Conservation (phyloP, 1,140 invertebrate genomes). For the Aphis gossypii region DNA sequence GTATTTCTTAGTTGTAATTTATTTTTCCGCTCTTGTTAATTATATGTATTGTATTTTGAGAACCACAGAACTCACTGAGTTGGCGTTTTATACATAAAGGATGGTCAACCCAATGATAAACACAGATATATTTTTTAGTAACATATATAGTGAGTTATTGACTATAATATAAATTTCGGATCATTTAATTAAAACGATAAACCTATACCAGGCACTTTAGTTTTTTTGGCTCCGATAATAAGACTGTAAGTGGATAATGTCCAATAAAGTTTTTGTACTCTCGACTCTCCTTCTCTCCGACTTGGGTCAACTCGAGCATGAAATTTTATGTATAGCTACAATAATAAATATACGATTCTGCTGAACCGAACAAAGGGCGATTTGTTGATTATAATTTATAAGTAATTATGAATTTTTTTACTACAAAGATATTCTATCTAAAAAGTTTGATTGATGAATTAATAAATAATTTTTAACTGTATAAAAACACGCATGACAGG, state of each 20-base stretch:
- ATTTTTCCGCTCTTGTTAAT: not conserved
- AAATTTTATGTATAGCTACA: not conserved
- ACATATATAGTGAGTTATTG: not conserved
- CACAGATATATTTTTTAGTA: not conserved
- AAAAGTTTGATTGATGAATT: not conserved
- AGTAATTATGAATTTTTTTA: constrained; percentile 16
- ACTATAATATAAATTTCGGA: not conserved
- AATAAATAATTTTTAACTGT: not conserved
- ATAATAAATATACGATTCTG: not conserved
- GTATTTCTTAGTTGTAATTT: not conserved
- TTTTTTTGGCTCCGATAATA: not conserved
- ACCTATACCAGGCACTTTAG: not conserved
- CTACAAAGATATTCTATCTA: not conserved
- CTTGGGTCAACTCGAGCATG: not conserved
- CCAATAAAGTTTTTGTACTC: constrained; percentile 21
- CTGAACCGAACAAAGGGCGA: not conserved
- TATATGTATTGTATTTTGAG: not conserved
- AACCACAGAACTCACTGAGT: not conserved
- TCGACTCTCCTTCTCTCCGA: not conserved
- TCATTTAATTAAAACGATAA: constrained; percentile 22
- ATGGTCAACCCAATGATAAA: not conserved
- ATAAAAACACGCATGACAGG: not conserved
- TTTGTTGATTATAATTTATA: constrained; percentile 15
- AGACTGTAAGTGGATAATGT: constrained; percentile 5
- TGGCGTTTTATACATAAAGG: not conserved